A percentile compares a stretch with the other conserved stretches of the same genome.
Conservation (phyloP, 1,140 invertebrate species). For the Trinorchestia longiramus region DNA sequence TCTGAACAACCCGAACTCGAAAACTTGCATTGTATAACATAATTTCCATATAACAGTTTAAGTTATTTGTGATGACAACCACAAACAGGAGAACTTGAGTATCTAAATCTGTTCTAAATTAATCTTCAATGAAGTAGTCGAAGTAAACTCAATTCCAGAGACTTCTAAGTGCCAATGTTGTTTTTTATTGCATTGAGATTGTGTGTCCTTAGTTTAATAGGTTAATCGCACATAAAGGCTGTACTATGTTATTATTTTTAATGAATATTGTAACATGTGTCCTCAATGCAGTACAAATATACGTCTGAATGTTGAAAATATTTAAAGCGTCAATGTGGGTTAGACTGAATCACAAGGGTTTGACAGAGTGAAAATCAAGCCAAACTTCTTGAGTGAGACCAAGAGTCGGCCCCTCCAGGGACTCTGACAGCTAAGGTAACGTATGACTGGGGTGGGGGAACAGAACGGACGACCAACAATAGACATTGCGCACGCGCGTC, state of each 20-base stretch:
- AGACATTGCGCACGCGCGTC: slow-evolving; percentile 43
- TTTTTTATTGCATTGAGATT: too few species aligned
- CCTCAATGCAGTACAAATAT: too few species aligned
- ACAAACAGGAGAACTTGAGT: neutral
- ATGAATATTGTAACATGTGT: too few species aligned
- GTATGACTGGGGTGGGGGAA: slow-evolving; percentile 20
- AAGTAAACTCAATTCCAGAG: neutral
- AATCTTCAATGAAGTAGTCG: neutral
- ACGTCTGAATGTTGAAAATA: neutral
- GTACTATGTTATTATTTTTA: too few species aligned
- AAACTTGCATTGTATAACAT: too few species aligned
- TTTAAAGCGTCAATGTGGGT: neutral
- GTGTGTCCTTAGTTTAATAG: too few species aligned
- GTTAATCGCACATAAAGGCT: too few species aligned
- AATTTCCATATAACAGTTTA: too few species aligned
- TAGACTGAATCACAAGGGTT: neutral
- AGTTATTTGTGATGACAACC: neutral
- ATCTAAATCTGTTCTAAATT: neutral
- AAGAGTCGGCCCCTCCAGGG: neutral
- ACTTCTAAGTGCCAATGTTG: too few species aligned
- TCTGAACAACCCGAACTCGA: too few species aligned
- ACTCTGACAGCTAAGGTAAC: slow-evolving; percentile 13
- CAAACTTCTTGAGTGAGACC: neutral
- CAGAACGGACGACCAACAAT: neutral
- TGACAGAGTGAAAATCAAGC: neutral